Evolutionary conservation across 2,113 vertebrate genomes (phyloP).

Genomic region (Cygnus buccinator): DNA sequence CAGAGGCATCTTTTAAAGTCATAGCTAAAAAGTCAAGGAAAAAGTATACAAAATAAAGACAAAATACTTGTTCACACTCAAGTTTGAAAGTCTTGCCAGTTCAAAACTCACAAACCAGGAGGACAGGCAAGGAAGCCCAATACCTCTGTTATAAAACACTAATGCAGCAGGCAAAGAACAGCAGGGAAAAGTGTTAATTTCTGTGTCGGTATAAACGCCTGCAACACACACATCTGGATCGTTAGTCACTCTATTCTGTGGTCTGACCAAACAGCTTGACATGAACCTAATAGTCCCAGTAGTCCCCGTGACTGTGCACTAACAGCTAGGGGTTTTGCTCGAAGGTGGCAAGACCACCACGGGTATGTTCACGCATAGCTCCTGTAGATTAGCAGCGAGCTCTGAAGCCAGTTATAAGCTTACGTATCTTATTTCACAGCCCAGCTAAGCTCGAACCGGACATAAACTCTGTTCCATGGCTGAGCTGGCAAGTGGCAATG

Average conservation of each 20-base stretch:
- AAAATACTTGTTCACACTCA: neutral
- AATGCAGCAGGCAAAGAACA: neutral
- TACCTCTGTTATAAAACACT: neutral
- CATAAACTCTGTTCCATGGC: neutral
- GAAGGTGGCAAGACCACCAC: neutral
- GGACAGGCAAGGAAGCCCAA: neutral
- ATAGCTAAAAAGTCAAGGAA: neutral
- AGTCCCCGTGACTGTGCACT: neutral
- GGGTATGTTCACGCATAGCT: neutral
- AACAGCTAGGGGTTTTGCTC: neutral
- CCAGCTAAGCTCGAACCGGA: neutral
- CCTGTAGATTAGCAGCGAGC: neutral
- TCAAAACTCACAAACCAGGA: neutral
- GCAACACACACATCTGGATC: neutral
- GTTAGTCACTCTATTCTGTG: neutral
- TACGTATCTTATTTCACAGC: neutral
- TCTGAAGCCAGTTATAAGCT: neutral
- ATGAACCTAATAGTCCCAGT: neutral
- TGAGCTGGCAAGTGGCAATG: conserved; percentile 2
- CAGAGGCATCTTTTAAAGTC: neutral
- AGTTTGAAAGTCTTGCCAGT: neutral
- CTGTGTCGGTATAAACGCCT: neutral
- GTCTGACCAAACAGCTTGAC: neutral
- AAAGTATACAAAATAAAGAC: neutral
- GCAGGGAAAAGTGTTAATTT: neutral